Base-by-base conservation (phyloP, 2,888 invertebrate genomes). In the Synanthedon formicaeformis region DNA sequence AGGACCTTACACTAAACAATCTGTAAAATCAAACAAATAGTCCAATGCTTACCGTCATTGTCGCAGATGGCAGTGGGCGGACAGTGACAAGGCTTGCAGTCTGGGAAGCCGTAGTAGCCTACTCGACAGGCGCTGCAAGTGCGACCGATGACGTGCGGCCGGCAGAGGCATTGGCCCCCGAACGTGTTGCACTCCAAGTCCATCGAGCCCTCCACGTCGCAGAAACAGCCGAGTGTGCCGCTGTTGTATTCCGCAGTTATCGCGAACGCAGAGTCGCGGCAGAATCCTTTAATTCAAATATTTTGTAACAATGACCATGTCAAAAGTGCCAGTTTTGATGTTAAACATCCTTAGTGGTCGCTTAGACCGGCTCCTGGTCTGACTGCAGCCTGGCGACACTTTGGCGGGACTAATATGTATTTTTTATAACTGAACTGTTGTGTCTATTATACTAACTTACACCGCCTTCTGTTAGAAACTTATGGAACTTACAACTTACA, bases 121-220 rank as follows among this genome's bases (percentile, higher is more conserved):
- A 97, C 96, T 92, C 92, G 90, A 75, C 96, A 96, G 4, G 91
- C 89, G 52, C 92, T 92, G 66, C 96, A 96, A 1, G 90, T 92
- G 40, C 98, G 89, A 1, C 99, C 99, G 60, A 99, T 97, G 1
- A 99, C 94, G 75, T 99, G 94, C 0, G 93, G 90, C 67, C 93
- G 93, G 78, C 99, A 99, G 4, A 92, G 91, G 75, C 99, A 99
- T 77, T 99, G 98, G 0, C 99, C 99, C 0, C 99, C 99, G 74
- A 97, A 98, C 45, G 92, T 91, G 58, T 94, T 93, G 73, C 99
- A 99, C 64, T 94, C 93, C 71, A 98, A 94, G 52, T 89, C 86
- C 0, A 88, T 90, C 0, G 97, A 95, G 0, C 99, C 98, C 55
- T 92, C 92, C 64, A 92, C 92, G 74, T 97, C 94, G 73, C 99